phyloP scores from a whole-genome alignment of 2,113 vertebrate species.

The Cranoglanis bouderius region DNA sequence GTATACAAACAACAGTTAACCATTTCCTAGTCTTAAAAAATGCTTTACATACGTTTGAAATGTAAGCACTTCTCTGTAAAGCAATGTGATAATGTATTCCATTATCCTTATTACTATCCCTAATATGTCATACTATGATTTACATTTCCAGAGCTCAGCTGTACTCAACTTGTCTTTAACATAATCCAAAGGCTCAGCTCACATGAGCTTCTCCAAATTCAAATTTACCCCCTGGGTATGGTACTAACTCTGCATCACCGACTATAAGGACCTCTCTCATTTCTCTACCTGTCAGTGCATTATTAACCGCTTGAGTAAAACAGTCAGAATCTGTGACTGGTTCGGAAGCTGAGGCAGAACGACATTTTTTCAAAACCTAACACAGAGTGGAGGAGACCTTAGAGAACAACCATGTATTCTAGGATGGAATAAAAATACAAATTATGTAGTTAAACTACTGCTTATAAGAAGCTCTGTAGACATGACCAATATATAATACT shows the following conservation, averaged over 20 bases:
- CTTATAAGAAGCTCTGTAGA: background rate
- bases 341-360: constrained; percentile 9
- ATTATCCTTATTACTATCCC: background rate
- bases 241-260: background rate
- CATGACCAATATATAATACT: constrained; percentile 15
- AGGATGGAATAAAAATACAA: background rate
- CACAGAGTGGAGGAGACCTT: background rate
- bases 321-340: constrained; percentile 4
- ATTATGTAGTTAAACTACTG: background rate
- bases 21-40: background rate
- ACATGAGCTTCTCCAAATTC: constrained; percentile 25
- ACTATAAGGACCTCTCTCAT: constrained; percentile 16
- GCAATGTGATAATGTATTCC: background rate
- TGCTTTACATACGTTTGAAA: background rate
- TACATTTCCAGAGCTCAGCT: background rate
- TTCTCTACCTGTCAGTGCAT: constrained; percentile 23
- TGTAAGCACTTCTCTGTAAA: background rate
- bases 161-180: background rate
- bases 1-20: background rate
- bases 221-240: constrained; percentile 22
- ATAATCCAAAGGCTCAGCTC: constrained; percentile 8
- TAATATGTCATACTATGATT: constrained; percentile 8
- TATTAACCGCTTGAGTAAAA: constrained; percentile 25
- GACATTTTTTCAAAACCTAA: background rate
- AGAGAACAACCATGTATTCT: constrained; percentile 9